Base-by-base conservation (phyloP, 2,113 vertebrate genomes). In the Macrotus californicus region DNA sequence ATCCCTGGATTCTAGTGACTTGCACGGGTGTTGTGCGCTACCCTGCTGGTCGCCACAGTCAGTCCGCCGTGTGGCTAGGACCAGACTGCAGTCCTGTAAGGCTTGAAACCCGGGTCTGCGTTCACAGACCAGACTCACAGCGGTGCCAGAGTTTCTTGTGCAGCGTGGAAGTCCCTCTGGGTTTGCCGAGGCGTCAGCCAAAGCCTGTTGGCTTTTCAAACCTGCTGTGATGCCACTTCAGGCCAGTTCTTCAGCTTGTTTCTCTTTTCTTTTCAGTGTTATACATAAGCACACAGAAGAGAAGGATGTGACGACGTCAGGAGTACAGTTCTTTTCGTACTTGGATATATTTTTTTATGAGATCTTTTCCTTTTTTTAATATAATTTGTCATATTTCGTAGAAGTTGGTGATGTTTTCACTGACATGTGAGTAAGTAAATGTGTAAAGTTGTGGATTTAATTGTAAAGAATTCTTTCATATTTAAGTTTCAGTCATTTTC, bases 201-300 rank as follows among this genome's bases (percentile, higher is more conserved):
- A 50, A 41, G 16, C 81, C 41, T 18, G 3, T 46, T 41, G 83
- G 85, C 79, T 66, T 94, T 94, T 84, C 61, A 91, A 88, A 59
- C 61, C 75, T 75, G 12, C 29, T 83, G 0, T 59, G 56, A 0
- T 19, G 31, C 52, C 15, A 2, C 52, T 52, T 36, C 46, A 26
- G 5, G 89, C 22, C 56, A 41, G 64, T 12, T 54, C 48, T 46
- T 93, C 59, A 96, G 0, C 4, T n/a, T 29, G 88, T 93, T 43
- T 75, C 81, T 31, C 41, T 89, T 98, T 89, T 96, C 97, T 96
- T 97, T 96, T 88, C 98, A 99, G 99, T 99, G 94, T 98, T 99
- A 79, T 99, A 99, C 98, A 99, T 99, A 98, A 99, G 99, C 98
- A 99, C 99, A 64, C 99, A 99, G 99, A 99, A 99, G 99, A 99